Conservation (phyloP, 1,140 invertebrate species). For the Heliconius melpomene region DNA sequence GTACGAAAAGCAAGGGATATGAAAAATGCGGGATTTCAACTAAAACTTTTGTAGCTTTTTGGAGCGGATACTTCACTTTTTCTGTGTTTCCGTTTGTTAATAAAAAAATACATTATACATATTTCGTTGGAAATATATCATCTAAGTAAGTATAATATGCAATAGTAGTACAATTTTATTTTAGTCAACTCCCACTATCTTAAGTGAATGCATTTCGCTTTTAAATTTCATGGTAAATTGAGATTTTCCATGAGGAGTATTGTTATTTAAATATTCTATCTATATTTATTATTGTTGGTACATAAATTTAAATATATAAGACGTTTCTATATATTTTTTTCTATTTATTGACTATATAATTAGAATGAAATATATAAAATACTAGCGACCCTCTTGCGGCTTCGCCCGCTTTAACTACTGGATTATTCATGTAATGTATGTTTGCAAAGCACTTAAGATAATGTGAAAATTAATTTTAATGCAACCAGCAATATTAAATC, state of each 20-base stretch:
- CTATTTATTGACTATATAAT: too few relatives aligned
- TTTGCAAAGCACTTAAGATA: too few relatives aligned
- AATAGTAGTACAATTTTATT: background rate
- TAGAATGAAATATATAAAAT: too few relatives aligned
- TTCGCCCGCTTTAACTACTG: too few relatives aligned
- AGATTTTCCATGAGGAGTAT: background rate
- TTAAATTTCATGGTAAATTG: background rate
- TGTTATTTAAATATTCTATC: background rate
- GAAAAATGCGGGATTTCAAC: background rate
- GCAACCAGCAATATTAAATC: too few relatives aligned
- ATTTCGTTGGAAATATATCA: background rate
- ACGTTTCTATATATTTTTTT: too few relatives aligned
- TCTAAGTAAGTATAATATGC: background rate
- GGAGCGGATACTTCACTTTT: conserved; percentile 5
- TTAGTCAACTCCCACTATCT: background rate
- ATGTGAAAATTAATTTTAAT: too few relatives aligned
- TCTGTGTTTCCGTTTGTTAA: background rate
- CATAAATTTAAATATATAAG: too few relatives aligned
- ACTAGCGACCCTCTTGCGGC: too few relatives aligned
- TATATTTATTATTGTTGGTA: too few relatives aligned
- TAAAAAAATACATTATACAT: background rate
- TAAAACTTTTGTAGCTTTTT: conserved; percentile 4
- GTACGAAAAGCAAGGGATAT: background rate
- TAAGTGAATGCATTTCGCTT: background rate
- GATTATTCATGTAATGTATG: too few relatives aligned